phyloP scores from a whole-genome alignment of 30 jellyfish, hydroid and myxozoan species.

The Cassiopea xamachana region DNA sequence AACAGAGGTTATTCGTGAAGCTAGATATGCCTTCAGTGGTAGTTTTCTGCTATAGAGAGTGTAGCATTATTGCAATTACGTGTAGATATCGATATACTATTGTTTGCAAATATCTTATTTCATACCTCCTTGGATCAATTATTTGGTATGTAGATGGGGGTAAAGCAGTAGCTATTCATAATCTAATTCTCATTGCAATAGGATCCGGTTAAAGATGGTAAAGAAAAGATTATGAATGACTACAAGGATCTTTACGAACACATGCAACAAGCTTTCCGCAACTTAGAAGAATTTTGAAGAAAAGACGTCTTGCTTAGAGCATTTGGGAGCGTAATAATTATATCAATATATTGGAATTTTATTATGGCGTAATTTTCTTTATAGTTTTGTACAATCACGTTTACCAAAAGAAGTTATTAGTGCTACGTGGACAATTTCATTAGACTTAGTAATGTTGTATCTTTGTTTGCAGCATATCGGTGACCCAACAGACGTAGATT shows the following conservation, averaged over 20 bases:
- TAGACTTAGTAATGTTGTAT: not conserved
- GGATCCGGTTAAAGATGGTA: slow-evolving; percentile 99
- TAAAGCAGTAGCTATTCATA: not conserved
- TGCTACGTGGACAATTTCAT: not conserved
- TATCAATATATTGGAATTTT: slow-evolving; percentile 3
- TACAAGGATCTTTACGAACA: slow-evolving; percentile 89
- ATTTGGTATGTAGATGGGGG: no score
- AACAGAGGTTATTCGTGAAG: no score
- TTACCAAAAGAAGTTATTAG: not conserved
- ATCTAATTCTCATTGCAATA: not conserved
- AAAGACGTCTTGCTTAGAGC: not conserved
- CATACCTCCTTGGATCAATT: no score
- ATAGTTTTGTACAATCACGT: slow-evolving; percentile 20
- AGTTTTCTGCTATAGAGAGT: no score
- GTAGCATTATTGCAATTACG: no score
- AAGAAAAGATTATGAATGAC: slow-evolving; percentile 83
- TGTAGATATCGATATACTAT: no score
- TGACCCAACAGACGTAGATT: no score
- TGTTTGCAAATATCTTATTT: no score
- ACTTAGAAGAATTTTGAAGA: slow-evolving; percentile 87
- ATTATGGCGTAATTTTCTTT: not conserved
- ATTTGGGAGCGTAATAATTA: not conserved
- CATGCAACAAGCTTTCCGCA: slow-evolving; percentile 95
- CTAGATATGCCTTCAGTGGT: no score
- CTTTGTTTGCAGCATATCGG: not conserved